A percentile compares a stretch with the other conserved stretches of the same genome.
Evolutionary conservation across 2,888 invertebrate genomes (phyloP).

Genomic region (Marasmarcha lunaedactyla): DNA sequence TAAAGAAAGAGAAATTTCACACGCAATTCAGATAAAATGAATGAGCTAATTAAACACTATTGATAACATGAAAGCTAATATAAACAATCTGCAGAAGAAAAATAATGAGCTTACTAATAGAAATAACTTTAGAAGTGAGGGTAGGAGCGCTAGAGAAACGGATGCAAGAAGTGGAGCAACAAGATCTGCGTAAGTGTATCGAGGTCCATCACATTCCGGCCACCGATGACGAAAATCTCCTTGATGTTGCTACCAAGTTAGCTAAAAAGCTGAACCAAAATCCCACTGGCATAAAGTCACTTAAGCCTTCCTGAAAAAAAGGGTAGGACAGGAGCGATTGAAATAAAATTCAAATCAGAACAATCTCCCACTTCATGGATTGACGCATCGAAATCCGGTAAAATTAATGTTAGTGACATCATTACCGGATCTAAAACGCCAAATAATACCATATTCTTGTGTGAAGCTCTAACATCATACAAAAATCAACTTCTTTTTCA

Average conservation of each 20-base stretch:
- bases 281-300: not conserved
- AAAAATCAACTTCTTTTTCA: constrained; percentile 3
- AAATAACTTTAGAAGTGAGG: constrained; percentile 5
- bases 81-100: constrained; percentile 3
- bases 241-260: not conserved
- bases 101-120: constrained; percentile 2
- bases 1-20: not conserved
- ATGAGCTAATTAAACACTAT: not conserved
- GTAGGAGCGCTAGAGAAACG: constrained; percentile 13
- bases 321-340: not conserved
- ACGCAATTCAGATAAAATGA: constrained; percentile 2
- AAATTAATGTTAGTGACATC: too few relatives aligned
- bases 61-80: not conserved
- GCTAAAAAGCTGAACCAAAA: constrained; percentile 3
- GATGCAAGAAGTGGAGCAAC: constrained; percentile 13
- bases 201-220: constrained; percentile 8
- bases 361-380: too few relatives aligned
- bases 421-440: not conserved
- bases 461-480: constrained; percentile 7
- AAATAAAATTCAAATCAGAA: too few relatives aligned
- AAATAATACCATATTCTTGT: not conserved
- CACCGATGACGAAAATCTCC: not conserved
- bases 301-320: not conserved
- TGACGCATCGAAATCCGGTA: too few relatives aligned
- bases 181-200: constrained; percentile 4